Evolutionary conservation across 2,797 vertebrate genomes (phyloP).

Genomic region (Phoebastria nigripes): DNA sequence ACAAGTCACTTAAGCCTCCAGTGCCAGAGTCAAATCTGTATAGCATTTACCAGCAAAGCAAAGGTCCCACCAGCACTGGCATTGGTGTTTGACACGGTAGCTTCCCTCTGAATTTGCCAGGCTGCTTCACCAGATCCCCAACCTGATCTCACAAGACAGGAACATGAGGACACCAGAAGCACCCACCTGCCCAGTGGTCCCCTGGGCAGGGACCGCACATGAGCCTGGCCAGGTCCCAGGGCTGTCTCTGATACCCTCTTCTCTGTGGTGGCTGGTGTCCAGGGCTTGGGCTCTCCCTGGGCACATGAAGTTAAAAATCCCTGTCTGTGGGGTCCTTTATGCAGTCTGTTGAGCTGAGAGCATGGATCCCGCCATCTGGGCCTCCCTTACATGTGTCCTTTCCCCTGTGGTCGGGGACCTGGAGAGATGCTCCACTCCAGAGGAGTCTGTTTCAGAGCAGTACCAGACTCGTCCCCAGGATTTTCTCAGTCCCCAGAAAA

Average conservation of each 20-base stretch:
- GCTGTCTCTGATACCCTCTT: background rate
- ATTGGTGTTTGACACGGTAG: background rate
- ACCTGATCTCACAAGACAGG: background rate
- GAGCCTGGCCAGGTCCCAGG: background rate
- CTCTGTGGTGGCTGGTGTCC: background rate
- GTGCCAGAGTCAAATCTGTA: background rate
- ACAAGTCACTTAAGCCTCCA: background rate
- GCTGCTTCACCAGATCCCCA: background rate
- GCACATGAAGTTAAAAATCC: background rate
- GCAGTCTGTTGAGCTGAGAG: background rate
- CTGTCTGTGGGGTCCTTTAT: background rate
- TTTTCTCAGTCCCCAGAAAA: background rate
- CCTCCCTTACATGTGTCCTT: rapidly evolving
- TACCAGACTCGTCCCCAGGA: background rate
- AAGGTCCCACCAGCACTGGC: background rate
- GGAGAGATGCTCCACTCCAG: background rate
- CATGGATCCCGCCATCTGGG: background rate
- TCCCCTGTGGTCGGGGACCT: background rate
- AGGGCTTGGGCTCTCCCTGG: rapidly evolving
- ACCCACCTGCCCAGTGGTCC: background rate
- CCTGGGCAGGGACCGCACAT: background rate
- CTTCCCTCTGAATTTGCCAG: background rate
- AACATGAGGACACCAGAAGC: background rate
- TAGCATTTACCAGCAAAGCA: background rate
- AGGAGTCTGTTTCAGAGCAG: background rate